Base-by-base conservation (phyloP, 2,797 vertebrate genomes). In the Typhlichthys eigenmanni region DNA sequence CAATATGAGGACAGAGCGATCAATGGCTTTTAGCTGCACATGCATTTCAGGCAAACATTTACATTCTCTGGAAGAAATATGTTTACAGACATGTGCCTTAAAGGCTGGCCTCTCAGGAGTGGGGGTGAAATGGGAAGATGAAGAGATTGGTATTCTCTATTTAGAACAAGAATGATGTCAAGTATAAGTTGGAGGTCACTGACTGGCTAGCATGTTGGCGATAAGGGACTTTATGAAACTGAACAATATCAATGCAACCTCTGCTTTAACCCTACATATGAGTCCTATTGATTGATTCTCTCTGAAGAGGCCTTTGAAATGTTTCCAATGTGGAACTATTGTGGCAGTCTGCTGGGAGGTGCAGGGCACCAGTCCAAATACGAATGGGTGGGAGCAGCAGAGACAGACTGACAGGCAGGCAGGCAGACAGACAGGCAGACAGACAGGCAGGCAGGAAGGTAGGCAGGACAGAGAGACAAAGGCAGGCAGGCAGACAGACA, bases 371-470 rank as follows among this genome's bases (percentile, higher is more conserved):
- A 12, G 83, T 90, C 87, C 86, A 89, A 88, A 87, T 85, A 84
- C 84, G 82, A 88, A 89, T 87, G 84, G 89, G 86, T 89, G 79
- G 76, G 80, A 82, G 85, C 85, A 86, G 85, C 83, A 88, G 80
- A 88, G 81, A 46, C 24, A 46, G n/a, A 66, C 50, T 47, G 47
- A 38, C 24, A 74, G 79, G 85, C 76, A 64, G 73, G 85, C 74
- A 76, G 70, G 78, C n/a, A 80, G 91, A 92, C 90, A 93, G 79
- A 81, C 79, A 85, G 82, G 57, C 75, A 90, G 91, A 89, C 90
- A 90, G 92, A 82, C 92, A 95, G 93, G 91, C 90, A 92, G 90
- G 92, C 91, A 90, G 88, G 92, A 87, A 89, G 89, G 92, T 91
- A 5, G 29, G 10, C 11, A 17, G 13, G 19, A 92, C 91, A 92